Conservation (phyloP, 2,113 vertebrate genomes). For the Menura novaehollandiae region DNA sequence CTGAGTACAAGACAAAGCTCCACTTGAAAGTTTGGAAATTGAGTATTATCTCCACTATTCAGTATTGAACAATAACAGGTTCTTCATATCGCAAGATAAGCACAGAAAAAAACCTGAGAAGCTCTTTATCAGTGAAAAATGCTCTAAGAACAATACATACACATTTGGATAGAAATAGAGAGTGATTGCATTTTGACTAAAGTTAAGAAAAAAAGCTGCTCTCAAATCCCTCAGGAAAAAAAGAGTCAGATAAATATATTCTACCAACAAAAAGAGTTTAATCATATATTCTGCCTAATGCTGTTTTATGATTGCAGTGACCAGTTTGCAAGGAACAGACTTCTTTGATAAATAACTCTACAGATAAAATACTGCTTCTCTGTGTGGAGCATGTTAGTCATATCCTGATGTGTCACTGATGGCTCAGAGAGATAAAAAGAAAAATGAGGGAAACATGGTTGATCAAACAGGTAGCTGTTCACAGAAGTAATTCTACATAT, state of each 20-base stretch:
- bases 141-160: slow-evolving; percentile 13
- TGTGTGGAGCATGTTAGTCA: slow-evolving; percentile 41
- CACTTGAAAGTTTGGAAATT: slow-evolving; percentile 26
- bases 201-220: neutral
- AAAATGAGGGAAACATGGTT: neutral
- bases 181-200: slow-evolving; percentile 3
- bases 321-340: neutral
- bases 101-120: neutral
- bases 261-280: slow-evolving; percentile 4
- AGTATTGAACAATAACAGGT: slow-evolving; percentile 18
- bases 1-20: slow-evolving; percentile 3
- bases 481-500: neutral
- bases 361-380: slow-evolving; percentile 17
- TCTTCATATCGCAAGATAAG: slow-evolving; percentile 52
- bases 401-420: slow-evolving; percentile 22
- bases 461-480: slow-evolving; percentile 17
- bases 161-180: slow-evolving; percentile 1
- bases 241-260: neutral
- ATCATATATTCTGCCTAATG: neutral
- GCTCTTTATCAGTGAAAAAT: slow-evolving; percentile 27
- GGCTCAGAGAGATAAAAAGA: neutral
- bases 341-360: slow-evolving; percentile 32
- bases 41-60: neutral
- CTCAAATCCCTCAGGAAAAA: neutral
- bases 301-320: neutral